These are phyloP conservation scores for Dusona sp. DNA, from an alignment of 2,888 invertebrate genomes.

Conservation along the genomic window DNA sequence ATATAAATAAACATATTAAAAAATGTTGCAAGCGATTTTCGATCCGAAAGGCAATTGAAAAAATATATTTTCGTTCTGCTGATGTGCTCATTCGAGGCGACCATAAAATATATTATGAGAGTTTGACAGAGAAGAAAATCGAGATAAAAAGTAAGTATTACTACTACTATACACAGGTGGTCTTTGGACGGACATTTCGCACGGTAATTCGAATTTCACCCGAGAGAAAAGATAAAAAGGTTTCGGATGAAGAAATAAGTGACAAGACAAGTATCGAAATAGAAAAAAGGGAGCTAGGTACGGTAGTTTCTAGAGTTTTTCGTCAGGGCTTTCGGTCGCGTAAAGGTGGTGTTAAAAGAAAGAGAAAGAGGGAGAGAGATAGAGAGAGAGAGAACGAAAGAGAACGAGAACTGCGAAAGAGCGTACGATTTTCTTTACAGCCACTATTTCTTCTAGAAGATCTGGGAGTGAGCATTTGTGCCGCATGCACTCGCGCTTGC, in stretches of 20 bases:
- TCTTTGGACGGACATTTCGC: conserved; percentile 58
- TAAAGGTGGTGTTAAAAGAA: conserved; percentile 45
- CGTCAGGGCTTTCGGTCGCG: conserved; percentile 35
- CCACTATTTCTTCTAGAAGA: conserved; percentile 66
- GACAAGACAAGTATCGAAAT: conserved; percentile 28
- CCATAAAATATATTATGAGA: neutral
- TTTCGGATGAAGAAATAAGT: conserved; percentile 47
- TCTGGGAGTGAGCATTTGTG: conserved; percentile 64
- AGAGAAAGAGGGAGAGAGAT: neutral
- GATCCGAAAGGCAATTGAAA: neutral
- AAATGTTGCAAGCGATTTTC: neutral
- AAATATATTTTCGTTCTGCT: neutral
- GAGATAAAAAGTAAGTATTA: conserved; percentile 14
- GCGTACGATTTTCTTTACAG: conserved; percentile 67
- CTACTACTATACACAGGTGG: conserved; percentile 56
- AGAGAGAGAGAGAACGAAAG: conserved; percentile 14
- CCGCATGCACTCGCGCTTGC: conserved; percentile 52
- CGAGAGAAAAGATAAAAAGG: conserved; percentile 42
- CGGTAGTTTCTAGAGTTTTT: conserved; percentile 48
- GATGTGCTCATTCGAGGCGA: neutral
- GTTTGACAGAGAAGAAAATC: neutral
- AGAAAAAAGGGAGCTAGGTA: conserved; percentile 28
- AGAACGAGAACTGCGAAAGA: conserved; percentile 42
- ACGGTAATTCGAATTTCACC: conserved; percentile 65
- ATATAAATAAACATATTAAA: too few relatives aligned